A percentile compares a stretch with the other conserved stretches of the same genome.
These are phyloP conservation scores for Poecilia picta DNA, from an alignment of 2,797 vertebrate genomes.

Conservation along the genomic window DNA sequence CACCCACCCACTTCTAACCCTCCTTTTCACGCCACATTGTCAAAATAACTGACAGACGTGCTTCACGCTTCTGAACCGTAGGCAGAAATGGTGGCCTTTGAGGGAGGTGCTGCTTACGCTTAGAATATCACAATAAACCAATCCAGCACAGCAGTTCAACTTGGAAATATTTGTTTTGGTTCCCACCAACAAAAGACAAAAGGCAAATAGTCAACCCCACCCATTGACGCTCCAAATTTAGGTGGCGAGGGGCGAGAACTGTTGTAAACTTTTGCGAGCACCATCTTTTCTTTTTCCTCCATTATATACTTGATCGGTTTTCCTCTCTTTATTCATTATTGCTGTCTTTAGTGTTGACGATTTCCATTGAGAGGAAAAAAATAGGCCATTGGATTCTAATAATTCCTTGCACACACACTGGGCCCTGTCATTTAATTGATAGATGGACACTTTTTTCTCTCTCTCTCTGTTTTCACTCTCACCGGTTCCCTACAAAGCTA, in stretches of 20 bases:
- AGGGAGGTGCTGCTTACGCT: slow-evolving; percentile 51
- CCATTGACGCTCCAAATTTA: slow-evolving; percentile 40
- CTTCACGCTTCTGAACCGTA: slow-evolving; percentile 61
- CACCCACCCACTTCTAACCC: slow-evolving; percentile 49
- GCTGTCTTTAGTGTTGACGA: slow-evolving; percentile 72
- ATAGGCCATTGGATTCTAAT: slow-evolving; percentile 64
- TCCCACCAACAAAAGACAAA: slow-evolving; percentile 54
- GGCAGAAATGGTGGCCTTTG: slow-evolving; percentile 58
- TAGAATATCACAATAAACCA: slow-evolving; percentile 55
- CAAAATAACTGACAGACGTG: slow-evolving; percentile 69
- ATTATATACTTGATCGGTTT: slow-evolving; percentile 67
- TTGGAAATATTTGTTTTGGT: slow-evolving; percentile 48
- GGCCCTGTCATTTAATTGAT: slow-evolving; percentile 68
- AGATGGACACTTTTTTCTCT: slow-evolving; percentile 42
- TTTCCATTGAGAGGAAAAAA: slow-evolving; percentile 64
- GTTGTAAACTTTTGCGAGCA: slow-evolving; percentile 58
- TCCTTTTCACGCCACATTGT: slow-evolving; percentile 57
- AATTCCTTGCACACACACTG: slow-evolving; percentile 63
- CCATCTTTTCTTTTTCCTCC: slow-evolving; percentile 53
- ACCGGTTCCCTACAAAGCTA: slow-evolving; percentile 41
- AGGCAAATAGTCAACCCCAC: slow-evolving; percentile 28
- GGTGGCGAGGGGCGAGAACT: slow-evolving; percentile 39
- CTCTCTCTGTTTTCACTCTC: slow-evolving; percentile 32
- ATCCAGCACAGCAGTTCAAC: slow-evolving; percentile 57
- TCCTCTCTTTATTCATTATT: slow-evolving; percentile 58